Percentiles rank a stretch among this genome's conserved stretches.
These are phyloP conservation scores for Pterois miles DNA, from an alignment of 2,797 vertebrate species.

Conservation along the genomic window DNA sequence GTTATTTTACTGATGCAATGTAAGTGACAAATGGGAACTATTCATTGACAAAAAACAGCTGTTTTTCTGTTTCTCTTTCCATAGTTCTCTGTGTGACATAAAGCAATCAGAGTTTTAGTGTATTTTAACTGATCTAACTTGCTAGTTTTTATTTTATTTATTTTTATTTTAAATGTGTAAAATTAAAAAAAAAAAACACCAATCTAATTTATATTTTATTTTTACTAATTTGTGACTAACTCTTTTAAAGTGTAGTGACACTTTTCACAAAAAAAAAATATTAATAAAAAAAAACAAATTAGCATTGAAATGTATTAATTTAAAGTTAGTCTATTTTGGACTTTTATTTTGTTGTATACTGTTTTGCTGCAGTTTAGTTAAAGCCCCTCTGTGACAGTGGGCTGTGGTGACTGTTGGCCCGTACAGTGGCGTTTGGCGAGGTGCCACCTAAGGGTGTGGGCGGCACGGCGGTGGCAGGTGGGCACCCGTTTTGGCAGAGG, in stretches of 20 bases:
- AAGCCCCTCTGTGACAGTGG: constrained; percentile 17
- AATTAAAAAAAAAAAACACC: not conserved
- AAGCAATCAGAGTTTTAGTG: not conserved
- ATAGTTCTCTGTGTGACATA: not conserved
- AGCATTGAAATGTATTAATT: not conserved
- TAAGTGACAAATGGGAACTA: constrained; percentile 60
- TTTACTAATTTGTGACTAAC: too few relatives aligned
- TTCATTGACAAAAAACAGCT: not conserved
- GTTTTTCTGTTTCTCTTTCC: not conserved
- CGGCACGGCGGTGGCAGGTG: constrained; percentile 25
- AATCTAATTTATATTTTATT: too few relatives aligned
- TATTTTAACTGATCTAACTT: not conserved
- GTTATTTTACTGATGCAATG: constrained; percentile 75
- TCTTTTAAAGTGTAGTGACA: too few relatives aligned
- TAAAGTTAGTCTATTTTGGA: not conserved
- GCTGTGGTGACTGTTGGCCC: constrained; percentile 28
- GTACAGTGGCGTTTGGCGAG: constrained; percentile 43
- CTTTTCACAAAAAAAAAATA: too few relatives aligned
- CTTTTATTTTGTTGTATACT: not conserved
- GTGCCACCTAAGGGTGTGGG: constrained; percentile 46
- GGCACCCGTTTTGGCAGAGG: constrained; percentile 31
- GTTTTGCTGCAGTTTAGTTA: not conserved
- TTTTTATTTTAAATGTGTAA: not conserved
- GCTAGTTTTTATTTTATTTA: not conserved
- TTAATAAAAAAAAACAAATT: not conserved